A percentile compares a stretch with the other conserved stretches of the same genome.
Conservation (phyloP, 2,888 invertebrate genomes). For the Mechanitis messenoides region DNA sequence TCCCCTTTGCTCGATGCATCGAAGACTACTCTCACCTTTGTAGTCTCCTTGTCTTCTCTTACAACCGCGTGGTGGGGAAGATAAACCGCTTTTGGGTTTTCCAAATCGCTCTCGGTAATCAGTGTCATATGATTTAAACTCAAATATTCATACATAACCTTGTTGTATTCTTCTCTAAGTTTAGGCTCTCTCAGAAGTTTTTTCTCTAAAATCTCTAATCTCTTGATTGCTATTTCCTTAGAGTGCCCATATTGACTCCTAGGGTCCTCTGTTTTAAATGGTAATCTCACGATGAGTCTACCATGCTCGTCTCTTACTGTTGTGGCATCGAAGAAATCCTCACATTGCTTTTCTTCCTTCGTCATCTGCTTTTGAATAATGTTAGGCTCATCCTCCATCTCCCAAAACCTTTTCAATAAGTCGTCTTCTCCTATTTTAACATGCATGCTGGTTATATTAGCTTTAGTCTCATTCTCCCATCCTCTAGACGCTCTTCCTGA, state of each 20-base stretch:
- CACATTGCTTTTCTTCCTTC: conserved; percentile 16
- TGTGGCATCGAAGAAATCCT: conserved; percentile 16
- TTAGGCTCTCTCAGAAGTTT: conserved; percentile 14
- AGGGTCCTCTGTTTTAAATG: conserved; percentile 21
- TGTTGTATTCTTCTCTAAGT: conserved; percentile 19
- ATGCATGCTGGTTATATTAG: conserved; percentile 4
- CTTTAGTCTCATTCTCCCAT: background rate
- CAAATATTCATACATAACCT: conserved; percentile 24
- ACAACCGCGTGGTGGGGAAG: conserved; percentile 28
- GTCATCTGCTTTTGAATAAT: conserved; percentile 12
- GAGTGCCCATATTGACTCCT: conserved; percentile 21
- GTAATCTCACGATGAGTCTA: conserved; percentile 23
- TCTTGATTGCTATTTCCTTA: conserved; percentile 20
- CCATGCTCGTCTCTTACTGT: conserved; percentile 21
- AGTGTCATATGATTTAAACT: conserved; percentile 18
- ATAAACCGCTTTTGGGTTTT: conserved; percentile 6
- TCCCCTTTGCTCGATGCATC: conserved; percentile 24
- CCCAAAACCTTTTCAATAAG: conserved; percentile 19
- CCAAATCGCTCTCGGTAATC: conserved; percentile 7
- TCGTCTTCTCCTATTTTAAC: conserved; percentile 7
- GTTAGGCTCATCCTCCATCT: conserved; percentile 19
- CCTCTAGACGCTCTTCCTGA: background rate
- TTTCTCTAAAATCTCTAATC: conserved; percentile 18
- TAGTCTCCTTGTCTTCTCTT: conserved; percentile 21
- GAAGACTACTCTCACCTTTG: conserved; percentile 24